Percentiles rank a stretch among this genome's conserved stretches.
These are phyloP conservation scores for Cyclura pinguis DNA, from an alignment of 2,797 vertebrate species.

Conservation along the genomic window DNA sequence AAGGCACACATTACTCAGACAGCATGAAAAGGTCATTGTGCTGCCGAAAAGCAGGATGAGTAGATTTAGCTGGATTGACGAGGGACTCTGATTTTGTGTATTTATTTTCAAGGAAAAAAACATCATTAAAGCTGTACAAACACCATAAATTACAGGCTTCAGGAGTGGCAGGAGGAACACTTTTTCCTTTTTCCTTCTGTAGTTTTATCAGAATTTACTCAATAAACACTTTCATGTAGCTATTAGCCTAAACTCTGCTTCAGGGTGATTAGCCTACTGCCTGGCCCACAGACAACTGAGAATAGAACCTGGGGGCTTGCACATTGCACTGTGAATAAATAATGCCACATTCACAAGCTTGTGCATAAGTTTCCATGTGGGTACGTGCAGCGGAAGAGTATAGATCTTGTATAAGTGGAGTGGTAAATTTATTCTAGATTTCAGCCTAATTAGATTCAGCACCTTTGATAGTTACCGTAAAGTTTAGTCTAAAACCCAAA, in stretches of 20 bases:
- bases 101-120: conserved; percentile 54
- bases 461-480: no score
- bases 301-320: background rate
- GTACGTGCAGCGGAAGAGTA: no score
- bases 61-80: conserved; percentile 73
- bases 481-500: no score
- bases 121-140: conserved; percentile 50
- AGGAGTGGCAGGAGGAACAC: background rate
- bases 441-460: no score
- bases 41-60: conserved; percentile 61
- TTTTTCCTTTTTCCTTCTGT: background rate
- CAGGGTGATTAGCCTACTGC: background rate
- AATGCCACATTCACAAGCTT: no score
- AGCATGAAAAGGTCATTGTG: conserved; percentile 77
- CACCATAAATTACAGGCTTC: conserved; percentile 51
- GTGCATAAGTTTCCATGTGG: background rate
- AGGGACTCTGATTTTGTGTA: conserved; percentile 67
- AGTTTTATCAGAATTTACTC: conserved; percentile 15
- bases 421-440: no score
- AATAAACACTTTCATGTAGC: background rate
- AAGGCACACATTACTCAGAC: conserved; percentile 74
- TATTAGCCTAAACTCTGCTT: background rate
- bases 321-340: no score
- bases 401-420: no score
- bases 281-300: background rate